Percentiles rank a stretch among this genome's conserved stretches.
phyloP scores from a whole-genome alignment of 2,797 vertebrate genomes.

The Hephaestus fuliginosus region DNA sequence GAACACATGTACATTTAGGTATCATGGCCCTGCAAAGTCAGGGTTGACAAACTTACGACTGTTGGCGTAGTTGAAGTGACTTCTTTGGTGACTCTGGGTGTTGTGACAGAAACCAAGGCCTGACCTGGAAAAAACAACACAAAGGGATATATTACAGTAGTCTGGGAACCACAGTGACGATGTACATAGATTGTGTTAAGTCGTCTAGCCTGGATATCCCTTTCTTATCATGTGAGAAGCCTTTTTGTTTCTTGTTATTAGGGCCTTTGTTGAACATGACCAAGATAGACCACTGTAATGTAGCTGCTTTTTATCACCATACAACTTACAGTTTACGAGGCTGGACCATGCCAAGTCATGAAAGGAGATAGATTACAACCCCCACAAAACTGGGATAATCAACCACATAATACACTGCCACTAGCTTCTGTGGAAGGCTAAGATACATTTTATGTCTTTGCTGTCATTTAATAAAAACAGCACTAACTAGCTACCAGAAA shows the following conservation, averaged over 20 bases:
- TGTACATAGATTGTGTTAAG: not conserved
- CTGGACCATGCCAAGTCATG: slow-evolving; percentile 35
- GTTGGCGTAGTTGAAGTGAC: slow-evolving; percentile 67
- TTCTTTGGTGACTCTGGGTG: slow-evolving; percentile 65
- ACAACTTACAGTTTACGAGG: slow-evolving; percentile 49
- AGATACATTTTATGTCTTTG: slow-evolving; percentile 61
- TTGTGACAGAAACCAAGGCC: slow-evolving; percentile 64
- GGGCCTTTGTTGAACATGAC: slow-evolving; percentile 38
- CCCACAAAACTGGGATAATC: slow-evolving; percentile 48
- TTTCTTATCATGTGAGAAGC: slow-evolving; percentile 3
- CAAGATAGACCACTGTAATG: slow-evolving; percentile 32
- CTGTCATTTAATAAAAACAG: slow-evolving; percentile 67
- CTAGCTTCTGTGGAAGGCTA: slow-evolving; percentile 36
- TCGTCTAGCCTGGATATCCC: slow-evolving; percentile 1
- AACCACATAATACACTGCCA: slow-evolving; percentile 43
- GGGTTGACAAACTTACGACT: slow-evolving; percentile 72
- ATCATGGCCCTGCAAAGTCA: not conserved
- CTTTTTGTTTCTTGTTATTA: slow-evolving; percentile 35
- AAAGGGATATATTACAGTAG: slow-evolving; percentile 25
- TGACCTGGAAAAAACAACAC: slow-evolving; percentile 73
- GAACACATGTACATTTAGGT: slow-evolving; percentile 3
- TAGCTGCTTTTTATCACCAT: slow-evolving; percentile 62
- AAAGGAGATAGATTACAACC: slow-evolving; percentile 56
- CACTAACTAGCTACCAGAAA: slow-evolving; percentile 46
- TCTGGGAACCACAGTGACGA: slow-evolving; percentile 11